Conservation (phyloP, 2,888 invertebrate genomes). For the Andricus curvator region DNA sequence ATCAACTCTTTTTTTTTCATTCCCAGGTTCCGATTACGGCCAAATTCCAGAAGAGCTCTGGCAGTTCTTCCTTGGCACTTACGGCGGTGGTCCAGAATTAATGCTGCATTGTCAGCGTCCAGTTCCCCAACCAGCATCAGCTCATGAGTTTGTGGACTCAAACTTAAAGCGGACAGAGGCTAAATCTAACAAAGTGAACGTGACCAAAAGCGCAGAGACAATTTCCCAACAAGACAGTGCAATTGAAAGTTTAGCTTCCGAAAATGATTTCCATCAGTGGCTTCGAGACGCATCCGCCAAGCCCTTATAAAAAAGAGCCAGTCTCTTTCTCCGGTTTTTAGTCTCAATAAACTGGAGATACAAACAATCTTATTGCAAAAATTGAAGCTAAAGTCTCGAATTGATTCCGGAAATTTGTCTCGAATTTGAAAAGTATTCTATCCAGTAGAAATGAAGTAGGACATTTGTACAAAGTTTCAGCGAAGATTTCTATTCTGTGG, state of each 20-base stretch:
- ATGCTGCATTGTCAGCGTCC: conserved; percentile 76
- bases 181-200: conserved; percentile 67
- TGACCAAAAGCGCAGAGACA: conserved; percentile 71
- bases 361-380: conserved; percentile 37
- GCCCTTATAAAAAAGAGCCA: neutral
- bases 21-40: conserved; percentile 83
- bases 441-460: conserved; percentile 7
- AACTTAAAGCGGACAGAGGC: conserved; percentile 68
- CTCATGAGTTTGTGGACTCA: conserved; percentile 75
- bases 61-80: conserved; percentile 91
- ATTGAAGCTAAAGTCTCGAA: neutral
- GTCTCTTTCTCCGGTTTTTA: conserved; percentile 41
- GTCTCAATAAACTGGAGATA: neutral
- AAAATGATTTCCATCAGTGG: conserved; percentile 69
- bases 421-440: conserved; percentile 23
- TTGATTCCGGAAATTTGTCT: conserved; percentile 33
- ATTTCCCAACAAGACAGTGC: conserved; percentile 72
- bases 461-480: conserved; percentile 30
- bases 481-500: neutral
- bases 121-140: conserved; percentile 70
- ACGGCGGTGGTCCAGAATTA: conserved; percentile 94
- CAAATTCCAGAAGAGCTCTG: conserved; percentile 92
- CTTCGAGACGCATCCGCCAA: conserved; percentile 59
- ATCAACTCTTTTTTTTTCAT: conserved; percentile 35
- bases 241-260: conserved; percentile 69